phyloP scores from a whole-genome alignment of 2,797 vertebrate species.

The Mallotus villosus region DNA sequence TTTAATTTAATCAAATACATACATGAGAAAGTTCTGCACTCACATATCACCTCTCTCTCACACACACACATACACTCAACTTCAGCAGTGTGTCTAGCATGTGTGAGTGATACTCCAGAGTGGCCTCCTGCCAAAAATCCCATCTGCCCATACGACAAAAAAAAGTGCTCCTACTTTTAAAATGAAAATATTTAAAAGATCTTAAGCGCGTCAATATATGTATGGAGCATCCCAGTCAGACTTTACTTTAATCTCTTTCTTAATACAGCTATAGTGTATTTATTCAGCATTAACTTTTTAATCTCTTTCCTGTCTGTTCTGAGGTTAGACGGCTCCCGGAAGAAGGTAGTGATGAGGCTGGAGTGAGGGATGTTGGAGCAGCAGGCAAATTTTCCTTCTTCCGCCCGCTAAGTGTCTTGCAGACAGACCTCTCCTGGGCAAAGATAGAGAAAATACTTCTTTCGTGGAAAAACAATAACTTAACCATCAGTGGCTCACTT shows the following conservation, averaged over 20 bases:
- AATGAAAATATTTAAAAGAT: no score
- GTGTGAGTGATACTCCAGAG: not conserved
- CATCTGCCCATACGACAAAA: not conserved
- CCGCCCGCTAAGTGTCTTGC: not conserved
- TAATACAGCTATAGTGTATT: not conserved
- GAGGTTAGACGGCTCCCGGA: not conserved
- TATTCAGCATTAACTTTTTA: not conserved
- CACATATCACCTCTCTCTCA: not conserved
- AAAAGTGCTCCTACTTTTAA: not conserved
- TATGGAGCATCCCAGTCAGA: not conserved
- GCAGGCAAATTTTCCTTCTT: not conserved
- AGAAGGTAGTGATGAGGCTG: not conserved
- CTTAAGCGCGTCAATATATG: not conserved
- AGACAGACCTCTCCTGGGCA: not conserved
- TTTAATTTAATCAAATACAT: no score
- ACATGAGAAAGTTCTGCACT: no score
- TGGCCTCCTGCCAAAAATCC: not conserved
- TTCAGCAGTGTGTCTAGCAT: not conserved
- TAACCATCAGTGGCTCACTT: slow-evolving; percentile 18
- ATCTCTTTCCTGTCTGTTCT: not conserved
- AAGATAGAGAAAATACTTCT: slow-evolving; percentile 38
- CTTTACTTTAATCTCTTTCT: not conserved
- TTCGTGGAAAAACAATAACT: slow-evolving; percentile 26
- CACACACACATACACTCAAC: no score
- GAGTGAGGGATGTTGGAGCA: not conserved